Percentiles rank a stretch among this genome's conserved stretches.
phyloP scores from a whole-genome alignment of 2,888 invertebrate genomes.

The Saturnia pavonia region DNA sequence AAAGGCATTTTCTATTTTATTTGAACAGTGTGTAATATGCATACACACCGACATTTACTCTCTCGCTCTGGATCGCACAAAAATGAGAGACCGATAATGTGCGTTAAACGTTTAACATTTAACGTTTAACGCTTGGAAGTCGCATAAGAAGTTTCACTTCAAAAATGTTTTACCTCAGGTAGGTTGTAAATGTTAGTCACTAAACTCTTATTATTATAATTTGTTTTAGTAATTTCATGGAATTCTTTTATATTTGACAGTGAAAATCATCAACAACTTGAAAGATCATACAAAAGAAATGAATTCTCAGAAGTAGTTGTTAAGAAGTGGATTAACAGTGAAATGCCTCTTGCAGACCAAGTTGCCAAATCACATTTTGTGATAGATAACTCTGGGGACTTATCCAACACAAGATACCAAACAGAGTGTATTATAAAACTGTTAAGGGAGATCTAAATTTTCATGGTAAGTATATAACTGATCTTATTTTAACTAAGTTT shows the following conservation, averaged over 20 bases:
- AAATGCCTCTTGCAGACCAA: slow-evolving; percentile 90
- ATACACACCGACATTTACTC: too few relatives aligned
- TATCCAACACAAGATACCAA: slow-evolving; percentile 84
- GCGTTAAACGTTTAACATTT: too few relatives aligned
- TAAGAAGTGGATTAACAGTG: slow-evolving; percentile 85
- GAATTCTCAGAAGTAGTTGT: slow-evolving; percentile 85
- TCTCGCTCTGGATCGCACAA: too few relatives aligned
- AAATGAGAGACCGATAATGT: too few relatives aligned
- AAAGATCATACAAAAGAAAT: slow-evolving; percentile 86
- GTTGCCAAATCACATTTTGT: slow-evolving; percentile 88
- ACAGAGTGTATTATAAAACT: slow-evolving; percentile 82
- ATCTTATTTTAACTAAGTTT: too few relatives aligned
- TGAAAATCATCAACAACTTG: slow-evolving; percentile 87
- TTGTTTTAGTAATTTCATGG: neutral
- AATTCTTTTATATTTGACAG: slow-evolving; percentile 65
- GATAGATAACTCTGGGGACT: slow-evolving; percentile 88
- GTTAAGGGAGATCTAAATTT: slow-evolving; percentile 83
- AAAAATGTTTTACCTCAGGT: too few relatives aligned
- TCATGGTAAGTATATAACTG: slow-evolving; percentile 82
- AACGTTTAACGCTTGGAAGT: too few relatives aligned
- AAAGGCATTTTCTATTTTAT: too few relatives aligned
- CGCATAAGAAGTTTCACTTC: too few relatives aligned
- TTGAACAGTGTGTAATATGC: too few relatives aligned
- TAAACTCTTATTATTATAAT: neutral
- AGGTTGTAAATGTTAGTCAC: too few relatives aligned